phyloP scores from a whole-genome alignment of 2,797 vertebrate genomes.

The Gallinago nigripennis region DNA sequence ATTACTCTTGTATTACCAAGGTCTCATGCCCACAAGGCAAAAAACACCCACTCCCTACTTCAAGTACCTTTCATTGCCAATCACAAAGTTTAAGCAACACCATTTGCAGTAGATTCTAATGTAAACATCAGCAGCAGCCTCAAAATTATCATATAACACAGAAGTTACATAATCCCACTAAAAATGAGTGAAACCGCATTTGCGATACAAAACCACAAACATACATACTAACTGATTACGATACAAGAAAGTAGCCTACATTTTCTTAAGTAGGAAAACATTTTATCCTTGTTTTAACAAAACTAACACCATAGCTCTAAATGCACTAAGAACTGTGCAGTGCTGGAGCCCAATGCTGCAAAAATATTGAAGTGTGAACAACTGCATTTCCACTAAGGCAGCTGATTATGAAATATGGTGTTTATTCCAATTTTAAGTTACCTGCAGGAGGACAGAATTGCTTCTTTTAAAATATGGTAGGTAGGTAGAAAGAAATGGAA shows the following conservation, averaged over 20 bases:
- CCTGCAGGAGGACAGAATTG: neutral
- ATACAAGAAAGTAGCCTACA: neutral
- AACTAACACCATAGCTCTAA: neutral
- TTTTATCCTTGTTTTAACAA: neutral
- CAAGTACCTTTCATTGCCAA: neutral
- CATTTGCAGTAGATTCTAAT: neutral
- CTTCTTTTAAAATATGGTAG: neutral
- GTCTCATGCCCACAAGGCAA: neutral
- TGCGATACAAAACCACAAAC: neutral
- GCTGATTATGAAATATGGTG: neutral
- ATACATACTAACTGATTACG: neutral
- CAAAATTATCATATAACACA: neutral
- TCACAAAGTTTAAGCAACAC: neutral
- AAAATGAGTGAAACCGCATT: neutral
- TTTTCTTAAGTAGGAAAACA: neutral
- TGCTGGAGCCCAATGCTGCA: neutral
- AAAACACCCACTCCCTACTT: neutral
- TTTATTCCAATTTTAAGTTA: neutral
- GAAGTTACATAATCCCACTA: neutral
- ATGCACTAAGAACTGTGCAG: neutral
- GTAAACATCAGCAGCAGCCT: neutral
- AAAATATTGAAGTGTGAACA: neutral
- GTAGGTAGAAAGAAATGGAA: neutral
- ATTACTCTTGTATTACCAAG: neutral
- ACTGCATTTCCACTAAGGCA: neutral